Evolutionary conservation across 2,888 invertebrate species (phyloP).

Genomic region (Cosmopolites sordidus): DNA sequence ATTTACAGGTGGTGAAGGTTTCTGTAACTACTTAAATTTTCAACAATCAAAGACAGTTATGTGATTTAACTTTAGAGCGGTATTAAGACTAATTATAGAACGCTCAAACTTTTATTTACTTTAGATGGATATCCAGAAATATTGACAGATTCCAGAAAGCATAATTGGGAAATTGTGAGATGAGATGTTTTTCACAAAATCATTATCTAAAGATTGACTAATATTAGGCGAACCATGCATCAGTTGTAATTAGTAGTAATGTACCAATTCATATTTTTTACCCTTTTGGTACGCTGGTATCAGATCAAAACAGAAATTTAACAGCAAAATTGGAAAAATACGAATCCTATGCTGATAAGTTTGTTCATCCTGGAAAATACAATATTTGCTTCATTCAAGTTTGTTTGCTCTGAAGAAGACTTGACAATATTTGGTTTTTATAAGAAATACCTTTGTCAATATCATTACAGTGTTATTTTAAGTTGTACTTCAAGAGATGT

Average conservation of each 20-base stretch:
- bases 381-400: slow-evolving; percentile 41
- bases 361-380: slow-evolving; percentile 43
- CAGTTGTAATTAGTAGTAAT: not conserved
- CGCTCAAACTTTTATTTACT: not conserved
- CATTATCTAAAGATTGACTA: no score
- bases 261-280: not conserved
- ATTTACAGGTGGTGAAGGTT: no score
- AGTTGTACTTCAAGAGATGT: slow-evolving; percentile 52
- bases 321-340: slow-evolving; percentile 40
- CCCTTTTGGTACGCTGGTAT: not conserved
- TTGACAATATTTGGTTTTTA: slow-evolving; percentile 42
- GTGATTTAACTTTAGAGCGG: no score
- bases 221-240: no score
- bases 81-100: not conserved
- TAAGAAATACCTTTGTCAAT: no score
- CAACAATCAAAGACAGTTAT: no score
- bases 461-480: slow-evolving; percentile 30
- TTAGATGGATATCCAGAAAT: no score
- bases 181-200: no score
- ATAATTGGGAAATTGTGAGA: no score
- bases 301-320: slow-evolving; percentile 10
- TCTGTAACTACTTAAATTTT: no score
- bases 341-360: slow-evolving; percentile 41
- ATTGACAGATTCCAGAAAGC: no score
- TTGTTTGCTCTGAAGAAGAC: slow-evolving; percentile 41